Evolutionary conservation across 1,140 invertebrate genomes (phyloP).

Genomic region (Dermatophagoides farinae): DNA sequence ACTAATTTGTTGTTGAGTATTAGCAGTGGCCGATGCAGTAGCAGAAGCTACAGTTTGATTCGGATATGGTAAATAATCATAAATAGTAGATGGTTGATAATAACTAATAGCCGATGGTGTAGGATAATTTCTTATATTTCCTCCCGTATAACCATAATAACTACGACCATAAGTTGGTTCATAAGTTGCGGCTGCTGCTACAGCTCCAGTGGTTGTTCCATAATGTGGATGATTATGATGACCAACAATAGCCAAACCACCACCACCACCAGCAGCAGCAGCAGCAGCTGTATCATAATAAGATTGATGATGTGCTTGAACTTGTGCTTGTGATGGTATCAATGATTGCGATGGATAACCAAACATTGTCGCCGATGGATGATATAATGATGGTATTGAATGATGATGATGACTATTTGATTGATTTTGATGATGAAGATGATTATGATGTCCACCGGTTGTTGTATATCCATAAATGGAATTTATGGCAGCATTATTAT

Average conservation of each 20-base stretch:
- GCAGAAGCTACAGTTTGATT: neutral
- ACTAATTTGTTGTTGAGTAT: neutral
- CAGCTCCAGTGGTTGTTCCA: neutral
- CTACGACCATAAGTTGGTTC: neutral
- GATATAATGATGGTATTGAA: constrained; percentile 5
- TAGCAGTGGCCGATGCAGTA: neutral
- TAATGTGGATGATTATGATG: constrained; percentile 1
- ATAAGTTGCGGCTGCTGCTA: too few relatives aligned
- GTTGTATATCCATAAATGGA: neutral
- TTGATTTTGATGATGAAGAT: neutral
- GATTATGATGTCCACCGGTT: neutral
- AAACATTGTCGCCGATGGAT: neutral
- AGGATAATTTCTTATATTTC: neutral
- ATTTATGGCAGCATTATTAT: neutral
- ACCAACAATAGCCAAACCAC: neutral
- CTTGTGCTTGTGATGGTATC: neutral
- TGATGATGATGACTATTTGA: neutral
- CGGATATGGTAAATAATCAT: constrained; percentile 1
- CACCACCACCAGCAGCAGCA: neutral
- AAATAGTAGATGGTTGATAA: neutral
- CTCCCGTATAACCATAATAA: neutral
- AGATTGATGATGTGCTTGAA: neutral
- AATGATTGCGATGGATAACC: neutral
- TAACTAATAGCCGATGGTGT: neutral
- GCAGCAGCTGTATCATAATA: neutral